Evolutionary conservation across 1,140 invertebrate species (phyloP), one percentile per base, ranked within the genome.

Genomic region (Pygmarrhopalites habei): DNA sequence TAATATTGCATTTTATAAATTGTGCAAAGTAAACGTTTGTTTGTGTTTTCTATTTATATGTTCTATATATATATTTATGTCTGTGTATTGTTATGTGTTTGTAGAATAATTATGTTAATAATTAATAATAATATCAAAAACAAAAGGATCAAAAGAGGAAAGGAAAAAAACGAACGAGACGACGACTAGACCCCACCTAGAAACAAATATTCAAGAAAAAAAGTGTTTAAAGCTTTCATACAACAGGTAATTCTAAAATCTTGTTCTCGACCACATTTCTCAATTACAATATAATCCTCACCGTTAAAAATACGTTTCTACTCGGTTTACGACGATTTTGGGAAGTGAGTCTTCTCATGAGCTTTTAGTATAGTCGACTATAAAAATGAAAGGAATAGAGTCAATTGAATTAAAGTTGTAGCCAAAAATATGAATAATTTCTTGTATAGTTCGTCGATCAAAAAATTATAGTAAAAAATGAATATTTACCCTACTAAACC

Each of bases 311-410:
- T n/a, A n/a, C n/a, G n/a, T n/a, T n/a, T n/a, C n/a, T n/a, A n/a
- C n/a, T n/a, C n/a, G n/a, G n/a, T n/a, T n/a, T 19, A 41, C 25
- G 64, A 65, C 25, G 64, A 57, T 78, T 91, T 91, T 61, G 88
- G 89, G 79, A 88, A 90, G 78, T 92, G 89, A 68, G 89, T 91
- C 78, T 92, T 92, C 77, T 92, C 89, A 77, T 92, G 90, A 69
- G 89, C 88, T 75, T 92, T 92, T 64, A 92, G 79, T 76, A 92
- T 92, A 55, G 89, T 91, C 57, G n/a, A n/a, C n/a, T n/a, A n/a
- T n/a, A n/a, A n/a, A n/a, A n/a, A n/a, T n/a, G n/a, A n/a, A n/a
- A n/a, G n/a, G n/a, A n/a, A n/a, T n/a, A n/a, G n/a, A n/a, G n/a
- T n/a, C n/a, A n/a, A n/a, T n/a, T n/a, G n/a, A n/a, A n/a, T n/a